A percentile compares a stretch with the other conserved stretches of the same genome.
phyloP scores from a whole-genome alignment of 37 sponge, comb jelly and placozoan genomes.

The Cliona cf. orientalis region DNA sequence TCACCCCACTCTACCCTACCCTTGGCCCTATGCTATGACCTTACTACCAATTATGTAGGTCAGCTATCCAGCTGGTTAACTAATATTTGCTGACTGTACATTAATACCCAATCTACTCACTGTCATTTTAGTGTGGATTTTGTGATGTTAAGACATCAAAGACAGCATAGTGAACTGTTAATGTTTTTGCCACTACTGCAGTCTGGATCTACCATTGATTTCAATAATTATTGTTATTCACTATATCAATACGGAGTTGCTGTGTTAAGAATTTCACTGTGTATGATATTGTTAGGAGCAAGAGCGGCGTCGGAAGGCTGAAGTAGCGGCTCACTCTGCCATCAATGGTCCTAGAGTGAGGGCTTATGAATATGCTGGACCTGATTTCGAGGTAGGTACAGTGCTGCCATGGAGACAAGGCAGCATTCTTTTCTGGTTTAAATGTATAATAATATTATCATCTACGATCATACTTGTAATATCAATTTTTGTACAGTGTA shows the following conservation, averaged over 20 bases:
- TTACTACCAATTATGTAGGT: too few relatives aligned
- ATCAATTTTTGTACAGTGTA: not conserved
- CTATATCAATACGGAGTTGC: not conserved
- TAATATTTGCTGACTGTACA: too few relatives aligned
- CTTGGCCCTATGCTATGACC: too few relatives aligned
- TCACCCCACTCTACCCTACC: too few relatives aligned
- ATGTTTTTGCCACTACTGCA: too few relatives aligned
- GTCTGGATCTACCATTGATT: not conserved
- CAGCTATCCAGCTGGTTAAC: too few relatives aligned
- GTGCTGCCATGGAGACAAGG: not conserved
- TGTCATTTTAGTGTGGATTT: too few relatives aligned
- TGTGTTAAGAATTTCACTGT: not conserved
- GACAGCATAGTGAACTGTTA: too few relatives aligned
- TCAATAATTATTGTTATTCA: not conserved
- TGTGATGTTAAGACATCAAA: too few relatives aligned
- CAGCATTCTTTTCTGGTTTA: not conserved
- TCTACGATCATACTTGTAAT: not conserved
- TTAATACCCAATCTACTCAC: too few relatives aligned
- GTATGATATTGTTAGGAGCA: constrained; percentile 54
- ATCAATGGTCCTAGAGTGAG: constrained; percentile 73
- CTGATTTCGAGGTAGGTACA: constrained; percentile 74
- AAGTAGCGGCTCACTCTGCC: constrained; percentile 75
- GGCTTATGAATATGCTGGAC: constrained; percentile 82
- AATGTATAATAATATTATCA: not conserved
- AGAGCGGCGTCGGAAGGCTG: constrained; percentile 74